These are phyloP conservation scores for Eretmocerus hayati DNA, from an alignment of 2,888 invertebrate genomes.

Conservation along the genomic window DNA sequence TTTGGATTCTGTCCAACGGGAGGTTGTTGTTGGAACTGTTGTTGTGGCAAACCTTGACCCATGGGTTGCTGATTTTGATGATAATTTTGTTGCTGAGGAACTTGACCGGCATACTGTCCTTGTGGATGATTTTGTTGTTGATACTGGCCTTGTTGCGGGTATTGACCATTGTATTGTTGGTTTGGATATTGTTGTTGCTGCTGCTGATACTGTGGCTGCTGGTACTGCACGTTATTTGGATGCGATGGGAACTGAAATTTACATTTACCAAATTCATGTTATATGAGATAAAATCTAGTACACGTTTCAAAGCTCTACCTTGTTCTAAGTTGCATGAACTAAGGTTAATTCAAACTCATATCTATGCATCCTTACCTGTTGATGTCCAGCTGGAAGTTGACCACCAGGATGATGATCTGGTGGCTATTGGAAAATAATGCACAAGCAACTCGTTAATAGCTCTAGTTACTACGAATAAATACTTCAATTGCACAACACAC, in stretches of 20 bases:
- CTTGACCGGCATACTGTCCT: conserved; percentile 23
- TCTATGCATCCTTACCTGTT: conserved; percentile 39
- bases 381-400: conserved; percentile 25
- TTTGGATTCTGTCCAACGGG: conserved; percentile 25
- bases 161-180: conserved; percentile 23
- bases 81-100: conserved; percentile 25
- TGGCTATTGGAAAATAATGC: conserved; percentile 35
- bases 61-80: no score
- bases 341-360: no score
- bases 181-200: conserved; percentile 12
- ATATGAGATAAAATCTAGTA: no score
- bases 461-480: conserved; percentile 50
- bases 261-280: no score
- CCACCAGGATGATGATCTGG: conserved; percentile 31
- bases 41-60: no score
- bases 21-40: conserved; percentile 26
- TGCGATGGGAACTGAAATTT: conserved; percentile 32
- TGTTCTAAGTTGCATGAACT: no score
- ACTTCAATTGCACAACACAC: conserved; percentile 47
- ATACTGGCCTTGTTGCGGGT: conserved; percentile 11
- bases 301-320: no score
- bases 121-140: conserved; percentile 23
- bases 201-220: conserved; percentile 20
- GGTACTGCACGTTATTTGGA: conserved; percentile 22
- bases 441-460: conserved; percentile 35